phyloP scores from a whole-genome alignment of 2,797 vertebrate species.

The Anisognathus igniventris region DNA sequence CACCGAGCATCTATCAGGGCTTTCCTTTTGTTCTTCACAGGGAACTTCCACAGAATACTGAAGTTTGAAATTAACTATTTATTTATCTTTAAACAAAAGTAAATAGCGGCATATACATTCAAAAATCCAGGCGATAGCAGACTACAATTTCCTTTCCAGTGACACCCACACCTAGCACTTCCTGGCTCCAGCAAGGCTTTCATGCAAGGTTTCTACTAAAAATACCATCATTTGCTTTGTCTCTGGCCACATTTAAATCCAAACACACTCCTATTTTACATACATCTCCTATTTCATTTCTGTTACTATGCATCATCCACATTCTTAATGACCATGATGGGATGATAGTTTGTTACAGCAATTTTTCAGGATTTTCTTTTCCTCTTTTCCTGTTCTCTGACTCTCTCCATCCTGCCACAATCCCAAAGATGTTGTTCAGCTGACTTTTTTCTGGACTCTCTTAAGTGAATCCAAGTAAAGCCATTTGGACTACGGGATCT shows the following conservation, averaged over 20 bases:
- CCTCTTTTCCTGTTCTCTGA: background rate
- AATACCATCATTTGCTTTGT: background rate
- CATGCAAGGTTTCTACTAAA: background rate
- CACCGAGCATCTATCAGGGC: accelerated
- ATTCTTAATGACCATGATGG: background rate
- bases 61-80: background rate
- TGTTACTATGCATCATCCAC: background rate
- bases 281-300: background rate
- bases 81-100: background rate
- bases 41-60: background rate
- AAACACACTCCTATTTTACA: background rate
- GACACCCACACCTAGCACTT: background rate
- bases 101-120: background rate
- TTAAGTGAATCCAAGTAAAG: background rate
- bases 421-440: background rate
- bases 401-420: background rate
- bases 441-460: background rate
- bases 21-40: background rate
- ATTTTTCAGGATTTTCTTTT: background rate
- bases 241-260: background rate
- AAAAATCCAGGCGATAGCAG: background rate
- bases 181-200: background rate
- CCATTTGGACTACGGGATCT: background rate
- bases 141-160: background rate
- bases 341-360: background rate